phyloP scores from a whole-genome alignment of 1,140 invertebrate genomes.

The Drosophila albomicans region DNA sequence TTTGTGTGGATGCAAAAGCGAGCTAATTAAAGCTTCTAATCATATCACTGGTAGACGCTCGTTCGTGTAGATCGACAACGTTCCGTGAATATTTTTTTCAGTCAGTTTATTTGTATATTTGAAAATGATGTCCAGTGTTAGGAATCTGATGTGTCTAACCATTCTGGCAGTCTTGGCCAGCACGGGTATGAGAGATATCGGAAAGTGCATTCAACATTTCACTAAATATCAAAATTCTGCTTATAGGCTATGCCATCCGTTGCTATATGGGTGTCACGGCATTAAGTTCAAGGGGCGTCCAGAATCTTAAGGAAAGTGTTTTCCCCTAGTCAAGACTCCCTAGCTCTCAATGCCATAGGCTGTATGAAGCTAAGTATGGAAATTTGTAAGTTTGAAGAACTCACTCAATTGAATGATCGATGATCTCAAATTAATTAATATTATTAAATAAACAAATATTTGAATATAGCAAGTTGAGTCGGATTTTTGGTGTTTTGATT shows the following conservation, averaged over 20 bases:
- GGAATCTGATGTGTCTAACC: constrained; percentile 61
- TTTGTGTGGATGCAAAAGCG: too few species aligned
- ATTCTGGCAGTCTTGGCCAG: constrained; percentile 66
- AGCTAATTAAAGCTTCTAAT: too few species aligned
- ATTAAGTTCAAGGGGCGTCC: constrained; percentile 42
- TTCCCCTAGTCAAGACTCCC: too few species aligned
- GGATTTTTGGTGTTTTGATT: neutral
- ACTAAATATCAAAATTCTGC: neutral
- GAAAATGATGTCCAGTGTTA: constrained; percentile 74
- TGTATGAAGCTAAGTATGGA: too few species aligned
- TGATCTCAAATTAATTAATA: constrained; percentile 44
- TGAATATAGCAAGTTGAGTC: neutral
- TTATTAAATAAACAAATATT: constrained; percentile 5
- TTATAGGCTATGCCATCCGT: constrained; percentile 69
- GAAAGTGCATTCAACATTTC: neutral
- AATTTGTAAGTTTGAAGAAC: constrained; percentile 64
- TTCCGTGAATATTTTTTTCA: neutral
- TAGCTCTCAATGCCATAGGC: too few species aligned
- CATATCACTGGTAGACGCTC: too few species aligned
- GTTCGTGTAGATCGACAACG: constrained; percentile 28
- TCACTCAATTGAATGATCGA: neutral
- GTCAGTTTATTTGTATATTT: constrained; percentile 31
- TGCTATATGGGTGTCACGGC: constrained; percentile 75
- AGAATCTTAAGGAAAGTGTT: too few species aligned
- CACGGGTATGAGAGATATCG: constrained; percentile 55